Evolutionary conservation across 2,113 vertebrate species (phyloP), one percentile per base, ranked within the genome.

Genomic region (Paracanthobrama guichenoti): DNA sequence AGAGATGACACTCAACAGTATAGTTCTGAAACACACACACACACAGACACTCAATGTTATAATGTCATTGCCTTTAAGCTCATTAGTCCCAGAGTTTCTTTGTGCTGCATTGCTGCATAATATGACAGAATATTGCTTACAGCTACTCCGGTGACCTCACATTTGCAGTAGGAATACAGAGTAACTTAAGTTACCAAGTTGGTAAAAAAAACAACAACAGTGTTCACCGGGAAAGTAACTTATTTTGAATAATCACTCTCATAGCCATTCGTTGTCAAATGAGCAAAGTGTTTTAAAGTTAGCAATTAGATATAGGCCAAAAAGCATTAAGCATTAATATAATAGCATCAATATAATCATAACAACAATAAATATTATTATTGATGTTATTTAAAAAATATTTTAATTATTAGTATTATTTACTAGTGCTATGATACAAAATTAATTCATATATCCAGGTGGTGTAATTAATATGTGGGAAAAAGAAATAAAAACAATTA

Each of bases 1-100:
- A 0, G 94, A 95, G 79, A 95, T 95, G 66, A 95, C 94, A 62
- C 94, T 95, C 84, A 95, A 88, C 85, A 95, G 88, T 88, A 95
- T 95, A n/a, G 94, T 95, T 81, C 94, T 95, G 85, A 62, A 64
- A 87, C 24, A 26, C 8, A 89, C 87, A 26, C 7, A 89, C 88
- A 86, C 20, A 85, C 55, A 85, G 1, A 24, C 3, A 75, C 24
- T 28, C 20, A n/a, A 11, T 60, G 66, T 67, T 67, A 80, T 80
- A 50, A 50, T 35, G 42, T 0, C 16, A 50, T 80, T 67, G 67
- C 11, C 62, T 50, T 10, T 31, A 80, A 31, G 42, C 42, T 66
- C 42, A 6, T 66, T 57, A 4, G 24, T 64, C 42, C 42, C 5
- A 66, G 44, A 80, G 42, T 8, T 66, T 42, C 39, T 79, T 46